These are phyloP conservation scores for Acleris sparsana DNA, from an alignment of 2,888 invertebrate genomes.

Conservation along the genomic window DNA sequence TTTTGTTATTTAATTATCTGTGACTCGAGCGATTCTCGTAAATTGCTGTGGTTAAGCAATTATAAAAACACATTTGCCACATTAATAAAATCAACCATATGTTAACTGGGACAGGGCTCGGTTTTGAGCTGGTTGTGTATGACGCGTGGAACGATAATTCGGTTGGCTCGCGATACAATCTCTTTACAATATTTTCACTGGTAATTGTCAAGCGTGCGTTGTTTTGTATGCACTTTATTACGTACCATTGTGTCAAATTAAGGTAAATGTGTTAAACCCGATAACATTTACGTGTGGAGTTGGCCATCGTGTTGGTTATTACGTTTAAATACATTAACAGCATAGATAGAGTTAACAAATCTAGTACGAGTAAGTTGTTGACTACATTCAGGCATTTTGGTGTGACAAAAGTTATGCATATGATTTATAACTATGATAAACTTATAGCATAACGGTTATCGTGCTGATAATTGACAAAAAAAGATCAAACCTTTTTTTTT, in stretches of 20 bases:
- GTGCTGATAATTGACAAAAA: not conserved
- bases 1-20: conserved; percentile 77
- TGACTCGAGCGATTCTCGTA: conserved; percentile 63
- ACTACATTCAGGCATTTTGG: not conserved
- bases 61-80: conserved; percentile 34
- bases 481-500: not conserved
- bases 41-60: conserved; percentile 55
- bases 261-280: conserved; percentile 46
- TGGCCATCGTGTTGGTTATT: conserved; percentile 15
- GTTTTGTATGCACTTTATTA: conserved; percentile 50
- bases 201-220: conserved; percentile 53
- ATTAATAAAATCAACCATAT: conserved; percentile 14
- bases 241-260: conserved; percentile 51
- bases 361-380: not conserved
- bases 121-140: not conserved
- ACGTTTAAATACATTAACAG: conserved; percentile 1
- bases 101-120: not conserved
- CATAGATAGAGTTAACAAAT: not conserved
- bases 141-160: conserved; percentile 21
- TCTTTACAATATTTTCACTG: conserved; percentile 51
- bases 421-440: too few species aligned
- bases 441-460: too few species aligned
- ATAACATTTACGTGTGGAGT: conserved; percentile 26
- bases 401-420: not conserved
- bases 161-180: conserved; percentile 51